Percentiles rank a stretch among this genome's conserved stretches.
These are phyloP conservation scores for Leucosticte australis DNA, from an alignment of 2,113 vertebrate genomes.

Conservation along the genomic window DNA sequence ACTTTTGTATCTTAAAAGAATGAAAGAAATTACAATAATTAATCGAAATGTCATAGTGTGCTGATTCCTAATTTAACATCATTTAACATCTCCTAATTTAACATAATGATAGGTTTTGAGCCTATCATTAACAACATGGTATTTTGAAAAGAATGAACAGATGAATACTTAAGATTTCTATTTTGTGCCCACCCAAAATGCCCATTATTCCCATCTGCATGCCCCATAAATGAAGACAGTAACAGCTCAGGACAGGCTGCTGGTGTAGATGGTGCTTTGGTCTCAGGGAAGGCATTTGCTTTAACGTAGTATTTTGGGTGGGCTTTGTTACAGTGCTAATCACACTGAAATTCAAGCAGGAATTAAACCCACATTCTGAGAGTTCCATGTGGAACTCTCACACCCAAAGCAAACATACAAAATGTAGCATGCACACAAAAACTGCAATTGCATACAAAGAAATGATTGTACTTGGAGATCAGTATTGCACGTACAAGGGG, in stretches of 20 bases:
- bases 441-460: neutral
- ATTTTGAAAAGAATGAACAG: neutral
- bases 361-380: neutral
- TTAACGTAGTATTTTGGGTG: neutral
- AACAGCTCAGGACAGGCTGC: neutral
- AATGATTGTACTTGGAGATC: neutral
- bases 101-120: neutral
- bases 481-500: slow-evolving; percentile 83
- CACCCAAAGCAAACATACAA: neutral
- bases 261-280: neutral
- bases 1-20: neutral
- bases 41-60: neutral
- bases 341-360: neutral
- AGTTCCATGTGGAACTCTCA: neutral
- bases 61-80: neutral
- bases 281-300: neutral
- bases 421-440: neutral
- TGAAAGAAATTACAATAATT: neutral
- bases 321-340: neutral
- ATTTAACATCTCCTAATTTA: neutral
- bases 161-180: neutral
- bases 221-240: neutral
- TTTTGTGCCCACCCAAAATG: neutral
- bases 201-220: neutral
- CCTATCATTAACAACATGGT: neutral